Evolutionary conservation across 2,113 vertebrate species (phyloP), one percentile per base, ranked within the genome.

Genomic region (Microcebus lehilahytsara): DNA sequence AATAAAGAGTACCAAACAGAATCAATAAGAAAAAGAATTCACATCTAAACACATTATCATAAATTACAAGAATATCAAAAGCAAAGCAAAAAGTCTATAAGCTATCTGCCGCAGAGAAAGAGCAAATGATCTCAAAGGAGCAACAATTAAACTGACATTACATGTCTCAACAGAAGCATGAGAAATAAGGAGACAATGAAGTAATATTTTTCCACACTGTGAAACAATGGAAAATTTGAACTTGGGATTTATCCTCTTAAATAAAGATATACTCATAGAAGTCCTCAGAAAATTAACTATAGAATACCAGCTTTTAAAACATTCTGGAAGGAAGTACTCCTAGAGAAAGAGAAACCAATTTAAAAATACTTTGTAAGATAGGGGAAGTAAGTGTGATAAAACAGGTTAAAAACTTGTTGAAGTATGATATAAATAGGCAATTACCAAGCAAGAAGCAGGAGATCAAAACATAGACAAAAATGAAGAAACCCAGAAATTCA

Each of bases 21-120:
- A 95, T 94, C 49, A 78, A 91, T n/a, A 89, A 79, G 56, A 46
- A 66, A 95, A 93, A 96, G 86, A 85, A 77, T 62, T 27, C 17
- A 75, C 17, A 69, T 75, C 46, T 87, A 75, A 93, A 79, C 13
- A 87, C 30, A 60, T 79, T 80, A 89, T n/a, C 42, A 88, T 87
- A 95, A 90, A 93, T 86, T 92, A 46, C 2, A 69, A 80, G 17
- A 66, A 67, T 40, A 94, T 91, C 75, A 90, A 79, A 95, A 90
- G 75, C 53, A 77, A 87, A 77, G 60, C 40, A 49, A 94, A 94
- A 88, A 64, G 80, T 94, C 75, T 71, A 16, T 85, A 64, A 64
- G 22, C 74, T 46, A 27, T 62, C 30, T 46, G 30, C 23, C 83
- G 20, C 27, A 85, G 25, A 80, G 40, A 49, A 89, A 85, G 83